Base-by-base conservation (phyloP, 2,113 vertebrate species). In the Porphyrio hochstetteri region DNA sequence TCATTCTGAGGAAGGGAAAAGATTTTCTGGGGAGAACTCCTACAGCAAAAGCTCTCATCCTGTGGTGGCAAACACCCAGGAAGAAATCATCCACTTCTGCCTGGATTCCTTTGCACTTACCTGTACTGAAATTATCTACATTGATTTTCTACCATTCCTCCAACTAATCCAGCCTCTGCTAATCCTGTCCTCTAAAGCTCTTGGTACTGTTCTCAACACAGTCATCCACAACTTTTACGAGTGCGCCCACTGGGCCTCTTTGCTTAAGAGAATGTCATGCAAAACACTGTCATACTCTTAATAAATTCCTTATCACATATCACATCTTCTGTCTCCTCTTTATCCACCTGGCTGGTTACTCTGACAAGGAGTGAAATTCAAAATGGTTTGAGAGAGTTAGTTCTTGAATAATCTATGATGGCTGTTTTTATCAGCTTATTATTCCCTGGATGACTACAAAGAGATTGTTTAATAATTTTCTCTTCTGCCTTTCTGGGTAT, bases 251-350 rank as follows among this genome's bases (percentile, higher is more conserved):
- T 78, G 48, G 74, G 70, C 61, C 60, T 79, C 70, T 79, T 90
- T 69, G 27, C 53, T 76, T 69, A 71, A 72, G 71, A 85, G 91
- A 82, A 88, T 80, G 71, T 86, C 57, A 72, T 35, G 48, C 68
- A 80, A 88, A 89, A 69, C 88, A 80, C 77, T 61, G 71, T 90
- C 86, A 88, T 77, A n/a, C 25, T 68, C 75, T 36, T 67, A 82
- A 90, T 95, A 92, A 93, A 90, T 92, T 92, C 78, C n/a, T n/a
- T n/a, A n/a, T n/a, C n/a, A n/a, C 20, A 20, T 40, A 88, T 68
- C 68, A 60, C 72, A 56, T 83, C 82, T 85, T 57, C 94, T 95
- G 48, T 48, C 53, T 92, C 9, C 48, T 90, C 71, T 82, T 95
- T 88, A 82, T 95, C 57, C 82, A 80, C 86, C 82, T 68, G 86